Base-by-base conservation (phyloP, 2,797 vertebrate species). In the Ciconia nigra region DNA sequence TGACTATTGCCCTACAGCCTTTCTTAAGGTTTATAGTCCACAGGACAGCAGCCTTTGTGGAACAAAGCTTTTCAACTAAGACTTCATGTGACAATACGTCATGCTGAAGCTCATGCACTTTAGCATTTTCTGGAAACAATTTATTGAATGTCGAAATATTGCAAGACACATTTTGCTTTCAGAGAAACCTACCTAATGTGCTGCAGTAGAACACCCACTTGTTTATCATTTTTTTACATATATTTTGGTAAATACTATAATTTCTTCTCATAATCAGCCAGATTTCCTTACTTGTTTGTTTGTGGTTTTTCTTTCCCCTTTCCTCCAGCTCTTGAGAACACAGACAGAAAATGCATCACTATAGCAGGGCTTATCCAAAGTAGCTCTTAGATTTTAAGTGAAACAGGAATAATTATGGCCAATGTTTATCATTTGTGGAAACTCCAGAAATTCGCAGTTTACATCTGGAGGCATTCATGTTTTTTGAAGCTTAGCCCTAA, bases 401-500 rank as follows among this genome's bases (percentile, higher is more conserved):
- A 91, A 87, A 18, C 8, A 63, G 37, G 31, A 88, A 73, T 47
- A 66, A 71, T 78, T 86, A 44, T 35, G 25, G 44, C 2, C 7
- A 90, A 52, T 28, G 5, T 25, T 83, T 73, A 46, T 20, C 0
- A 88, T 49, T 55, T 33, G 5, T 4, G 2, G 55, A 65, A 92
- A 76, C 15, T 79, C 31, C 20, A 74, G 65, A 89, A 80, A 74
- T 39, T 66, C 8, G 4, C 11, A 26, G 3, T 74, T 82, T 79
- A 37, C 1, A 1, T 18, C 7, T 70, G 6, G 29, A 54, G 11
- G 24, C 4, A 74, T 62, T 87, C 3, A 66, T 1, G 1, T 24
- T 26, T 63, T 81, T 57, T 65, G 25, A 61, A 2, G 2, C 10
- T 62, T 77, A 83, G 6, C 7, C 5, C 5, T 46, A 73, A 58